These are phyloP conservation scores for Cheilosia variabilis DNA, from an alignment of 2,888 invertebrate species.

Conservation along the genomic window DNA sequence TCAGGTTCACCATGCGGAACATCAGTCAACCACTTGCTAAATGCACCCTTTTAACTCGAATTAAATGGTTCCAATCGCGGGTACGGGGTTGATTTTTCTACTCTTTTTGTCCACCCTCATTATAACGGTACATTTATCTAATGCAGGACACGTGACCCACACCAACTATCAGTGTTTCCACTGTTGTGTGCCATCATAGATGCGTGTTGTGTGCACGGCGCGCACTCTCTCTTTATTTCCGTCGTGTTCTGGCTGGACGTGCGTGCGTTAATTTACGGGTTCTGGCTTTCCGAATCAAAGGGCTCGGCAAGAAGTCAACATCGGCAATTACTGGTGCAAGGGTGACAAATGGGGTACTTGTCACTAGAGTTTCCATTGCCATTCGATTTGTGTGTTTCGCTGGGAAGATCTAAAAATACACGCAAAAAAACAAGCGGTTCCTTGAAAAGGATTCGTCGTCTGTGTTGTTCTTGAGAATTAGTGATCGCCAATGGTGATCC, in stretches of 20 bases:
- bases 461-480: slow-evolving; percentile 41
- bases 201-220: slow-evolving; percentile 29
- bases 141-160: slow-evolving; percentile 76
- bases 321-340: slow-evolving; percentile 5
- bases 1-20: slow-evolving; percentile 68
- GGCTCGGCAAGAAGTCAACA: slow-evolving; percentile 72
- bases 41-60: slow-evolving; percentile 74
- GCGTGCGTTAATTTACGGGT: slow-evolving; percentile 58
- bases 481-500: slow-evolving; percentile 51
- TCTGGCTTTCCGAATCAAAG: slow-evolving; percentile 35
- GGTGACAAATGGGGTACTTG: slow-evolving; percentile 53
- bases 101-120: slow-evolving; percentile 70
- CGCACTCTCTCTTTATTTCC: slow-evolving; percentile 53
- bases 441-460: slow-evolving; percentile 27
- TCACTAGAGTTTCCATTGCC: slow-evolving; percentile 10
- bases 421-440: slow-evolving; percentile 8
- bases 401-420: slow-evolving; percentile 19
- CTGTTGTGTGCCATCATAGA: slow-evolving; percentile 44
- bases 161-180: slow-evolving; percentile 48
- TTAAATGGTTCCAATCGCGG: slow-evolving; percentile 70
- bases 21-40: slow-evolving; percentile 76
- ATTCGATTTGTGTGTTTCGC: neutral
- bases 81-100: slow-evolving; percentile 50
- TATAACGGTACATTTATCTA: slow-evolving; percentile 72
- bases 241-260: slow-evolving; percentile 32